Conservation (phyloP, 2,113 vertebrate genomes). For the Gobio gobio region DNA sequence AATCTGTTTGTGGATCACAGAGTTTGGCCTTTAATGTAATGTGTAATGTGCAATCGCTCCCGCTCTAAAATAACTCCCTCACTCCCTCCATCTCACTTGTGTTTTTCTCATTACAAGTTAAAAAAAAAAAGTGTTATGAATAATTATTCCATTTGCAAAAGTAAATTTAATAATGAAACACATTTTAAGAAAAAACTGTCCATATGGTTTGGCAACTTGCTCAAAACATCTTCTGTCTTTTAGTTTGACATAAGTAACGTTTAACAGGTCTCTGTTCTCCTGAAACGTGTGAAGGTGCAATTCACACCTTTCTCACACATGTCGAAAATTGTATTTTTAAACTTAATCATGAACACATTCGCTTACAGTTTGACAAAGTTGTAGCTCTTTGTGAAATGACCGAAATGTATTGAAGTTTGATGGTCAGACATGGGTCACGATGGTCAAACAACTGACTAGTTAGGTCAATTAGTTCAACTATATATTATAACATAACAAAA, state of each 20-base stretch:
- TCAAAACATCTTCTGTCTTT: conserved; percentile 26
- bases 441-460: not conserved
- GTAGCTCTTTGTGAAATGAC: not conserved
- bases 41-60: conserved; percentile 4
- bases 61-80: not conserved
- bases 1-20: conserved; percentile 39
- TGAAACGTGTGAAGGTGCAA: conserved; percentile 42
- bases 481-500: not conserved
- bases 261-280: conserved; percentile 30
- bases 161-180: conserved; percentile 42
- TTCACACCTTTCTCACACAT: conserved; percentile 49
- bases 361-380: conserved; percentile 11
- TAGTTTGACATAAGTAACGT: conserved; percentile 42
- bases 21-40: conserved; percentile 42
- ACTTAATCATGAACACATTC: conserved; percentile 19
- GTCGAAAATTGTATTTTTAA: conserved; percentile 34
- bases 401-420: not conserved
- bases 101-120: conserved; percentile 8
- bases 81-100: conserved; percentile 4
- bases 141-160: conserved; percentile 46
- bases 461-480: not conserved
- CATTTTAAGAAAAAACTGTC: conserved; percentile 28
- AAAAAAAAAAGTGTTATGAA: conserved; percentile 44
- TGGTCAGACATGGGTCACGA: not conserved
- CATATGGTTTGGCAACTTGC: conserved; percentile 44